Percentiles rank a stretch among this genome's conserved stretches.
Conservation (phyloP, 1,140 invertebrate species). For the Phocides pigmalion region DNA sequence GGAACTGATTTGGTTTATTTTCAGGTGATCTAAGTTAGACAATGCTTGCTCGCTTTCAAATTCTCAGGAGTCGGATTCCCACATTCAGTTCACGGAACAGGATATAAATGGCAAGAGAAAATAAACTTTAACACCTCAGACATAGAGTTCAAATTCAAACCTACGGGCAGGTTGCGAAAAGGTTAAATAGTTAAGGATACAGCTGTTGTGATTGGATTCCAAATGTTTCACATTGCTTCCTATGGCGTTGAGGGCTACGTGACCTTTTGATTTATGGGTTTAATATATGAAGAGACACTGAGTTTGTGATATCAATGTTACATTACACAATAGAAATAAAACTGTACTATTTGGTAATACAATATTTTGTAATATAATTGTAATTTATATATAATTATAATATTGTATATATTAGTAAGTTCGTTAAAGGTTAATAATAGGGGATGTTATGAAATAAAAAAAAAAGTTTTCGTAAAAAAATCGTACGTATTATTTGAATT, state of each 20-base stretch:
- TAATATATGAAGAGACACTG: background rate
- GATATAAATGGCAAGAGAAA: conserved; percentile 31
- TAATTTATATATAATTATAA: no score
- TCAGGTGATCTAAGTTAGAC: conserved; percentile 35
- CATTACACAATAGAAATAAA: background rate
- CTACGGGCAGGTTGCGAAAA: background rate
- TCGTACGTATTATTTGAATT: no score
- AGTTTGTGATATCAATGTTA: background rate
- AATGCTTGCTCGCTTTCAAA: conserved; percentile 43
- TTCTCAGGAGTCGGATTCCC: conserved; percentile 49
- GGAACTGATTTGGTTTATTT: conserved; percentile 22
- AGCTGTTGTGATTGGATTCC: conserved; percentile 23
- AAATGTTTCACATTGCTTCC: conserved; percentile 10
- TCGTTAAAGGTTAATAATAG: no score
- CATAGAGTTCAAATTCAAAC: conserved; percentile 38
- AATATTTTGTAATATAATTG: no score
- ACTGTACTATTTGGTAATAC: background rate
- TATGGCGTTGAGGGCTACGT: background rate
- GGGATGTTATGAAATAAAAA: no score
- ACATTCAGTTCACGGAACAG: conserved; percentile 53
- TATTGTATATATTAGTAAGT: no score
- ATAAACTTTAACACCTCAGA: conserved; percentile 36
- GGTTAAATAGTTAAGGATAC: conserved; percentile 56
- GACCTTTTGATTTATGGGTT: background rate
- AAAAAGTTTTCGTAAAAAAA: no score